These are phyloP conservation scores for Tapirus terrestris DNA, from an alignment of 2,113 vertebrate genomes.

Conservation along the genomic window DNA sequence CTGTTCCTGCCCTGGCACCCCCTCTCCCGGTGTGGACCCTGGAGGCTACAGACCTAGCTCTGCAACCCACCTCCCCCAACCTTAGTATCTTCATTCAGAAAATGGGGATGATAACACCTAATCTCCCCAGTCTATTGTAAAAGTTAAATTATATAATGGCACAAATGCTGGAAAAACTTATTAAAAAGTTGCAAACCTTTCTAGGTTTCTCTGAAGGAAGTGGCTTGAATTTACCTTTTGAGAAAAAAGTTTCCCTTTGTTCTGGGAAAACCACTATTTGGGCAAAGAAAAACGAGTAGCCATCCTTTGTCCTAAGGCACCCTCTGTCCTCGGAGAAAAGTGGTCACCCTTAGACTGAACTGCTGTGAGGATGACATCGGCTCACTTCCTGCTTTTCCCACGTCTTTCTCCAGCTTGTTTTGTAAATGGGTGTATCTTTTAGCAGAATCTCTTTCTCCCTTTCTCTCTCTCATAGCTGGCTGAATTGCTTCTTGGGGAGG, in stretches of 20 bases:
- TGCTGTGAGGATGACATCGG: not conserved
- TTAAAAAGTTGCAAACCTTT: not conserved
- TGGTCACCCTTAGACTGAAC: not conserved
- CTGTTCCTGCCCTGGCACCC: not conserved
- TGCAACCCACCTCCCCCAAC: not conserved
- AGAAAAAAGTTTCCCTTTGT: slow-evolving; percentile 7
- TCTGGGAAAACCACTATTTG: slow-evolving; percentile 14
- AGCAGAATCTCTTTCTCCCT: not conserved
- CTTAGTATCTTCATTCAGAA: slow-evolving; percentile 34
- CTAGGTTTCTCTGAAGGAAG: slow-evolving; percentile 25
- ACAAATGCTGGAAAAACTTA: not conserved
- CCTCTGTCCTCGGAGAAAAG: not conserved
- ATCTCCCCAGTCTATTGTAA: not conserved
- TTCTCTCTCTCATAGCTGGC: slow-evolving; percentile 20
- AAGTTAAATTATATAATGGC: not conserved
- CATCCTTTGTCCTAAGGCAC: not conserved
- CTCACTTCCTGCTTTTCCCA: not conserved
- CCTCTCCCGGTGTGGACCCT: not conserved
- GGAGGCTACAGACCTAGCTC: not conserved
- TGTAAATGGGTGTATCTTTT: not conserved
- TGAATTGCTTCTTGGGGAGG: slow-evolving; percentile 65
- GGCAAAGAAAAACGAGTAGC: not conserved
- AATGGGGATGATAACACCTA: not conserved
- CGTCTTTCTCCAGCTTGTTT: not conserved
- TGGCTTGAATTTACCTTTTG: slow-evolving; percentile 51